These are phyloP conservation scores for Linnaemya vulpina DNA, from an alignment of 2,888 invertebrate species.

Conservation along the genomic window DNA sequence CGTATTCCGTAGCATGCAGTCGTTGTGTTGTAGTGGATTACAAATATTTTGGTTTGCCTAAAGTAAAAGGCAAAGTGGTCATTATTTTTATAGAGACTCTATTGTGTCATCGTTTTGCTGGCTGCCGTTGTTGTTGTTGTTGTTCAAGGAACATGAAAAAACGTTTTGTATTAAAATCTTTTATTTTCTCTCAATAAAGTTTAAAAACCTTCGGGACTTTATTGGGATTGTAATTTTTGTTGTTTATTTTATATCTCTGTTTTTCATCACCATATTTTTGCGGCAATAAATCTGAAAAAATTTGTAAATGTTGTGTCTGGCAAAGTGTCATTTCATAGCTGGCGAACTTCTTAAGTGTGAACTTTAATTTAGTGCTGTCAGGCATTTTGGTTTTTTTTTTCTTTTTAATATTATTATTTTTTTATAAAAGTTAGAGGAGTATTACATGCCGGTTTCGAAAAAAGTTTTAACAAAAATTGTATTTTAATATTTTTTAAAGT, in stretches of 20 bases:
- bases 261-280: slow-evolving; percentile 35
- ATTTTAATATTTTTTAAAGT: neutral
- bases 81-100: slow-evolving; percentile 57
- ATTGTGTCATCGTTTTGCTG: slow-evolving; percentile 5
- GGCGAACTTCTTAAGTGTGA: slow-evolving; percentile 8
- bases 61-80: slow-evolving; percentile 68
- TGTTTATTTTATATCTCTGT: neutral
- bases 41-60: slow-evolving; percentile 55
- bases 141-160: slow-evolving; percentile 31
- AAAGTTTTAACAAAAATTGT: neutral
- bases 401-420: too few species aligned
- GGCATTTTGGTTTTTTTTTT: neutral
- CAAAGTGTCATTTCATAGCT: slow-evolving; percentile 10
- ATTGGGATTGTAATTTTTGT: slow-evolving; percentile 26
- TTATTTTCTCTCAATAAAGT: slow-evolving; percentile 47
- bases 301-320: slow-evolving; percentile 23
- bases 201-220: slow-evolving; percentile 55
- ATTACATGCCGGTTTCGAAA: neutral
- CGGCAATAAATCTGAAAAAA: slow-evolving; percentile 32
- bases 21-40: slow-evolving; percentile 4
- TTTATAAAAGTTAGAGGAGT: neutral
- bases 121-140: slow-evolving; percentile 10
- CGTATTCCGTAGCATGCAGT: neutral
- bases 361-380: neutral
- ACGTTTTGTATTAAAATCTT: slow-evolving; percentile 41